Evolutionary conservation across 2,888 invertebrate genomes (phyloP), one percentile per base, ranked within the genome.

Genomic region (Mythimna lalbum): DNA sequence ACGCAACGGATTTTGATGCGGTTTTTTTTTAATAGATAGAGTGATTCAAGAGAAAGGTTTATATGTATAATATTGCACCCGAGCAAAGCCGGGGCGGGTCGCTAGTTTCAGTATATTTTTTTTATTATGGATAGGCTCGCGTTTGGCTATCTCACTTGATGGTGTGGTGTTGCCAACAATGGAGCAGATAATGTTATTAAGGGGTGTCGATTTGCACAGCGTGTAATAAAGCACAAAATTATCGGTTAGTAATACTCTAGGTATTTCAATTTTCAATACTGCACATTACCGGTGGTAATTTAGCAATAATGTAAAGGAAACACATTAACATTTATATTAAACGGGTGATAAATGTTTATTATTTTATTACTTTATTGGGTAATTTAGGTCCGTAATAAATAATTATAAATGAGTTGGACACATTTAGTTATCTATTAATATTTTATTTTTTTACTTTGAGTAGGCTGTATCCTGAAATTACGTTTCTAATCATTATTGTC

Each of bases 281-380:
- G 31, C 31, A 33, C 10, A 27, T 64, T 64, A 50, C 50, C 12
- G n/a, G 33, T 56, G 23, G 33, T 56, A 33, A 74, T 64, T 72
- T 56, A 73, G 31, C 49, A 23, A 55, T 71, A 39, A 47, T 23
- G 3, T 49, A 39, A 73, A 71, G 55, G 55, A 19, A 39, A 73
- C n/a, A 49, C n/a, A 56, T 72, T 63, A 43, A 50, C 49, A 56
- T 50, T 33, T 56, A 63, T 7, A 64, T 56, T 43, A 64, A 50
- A 56, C 50, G n/a, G 19, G 14, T 57, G 10, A 72, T 14, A 43
- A 64, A 73, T 73, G 73, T 50, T 33, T 56, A 39, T 47, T 55
- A 14, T 9, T 57, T 17, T 33, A 23, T 47, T 55, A 14, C 10
- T 57, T 17, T 52, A 23, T 36, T 21, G 10, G 14, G 10, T 27